Evolutionary conservation across 2,797 vertebrate species (phyloP).

Genomic region (Molothrus ater): DNA sequence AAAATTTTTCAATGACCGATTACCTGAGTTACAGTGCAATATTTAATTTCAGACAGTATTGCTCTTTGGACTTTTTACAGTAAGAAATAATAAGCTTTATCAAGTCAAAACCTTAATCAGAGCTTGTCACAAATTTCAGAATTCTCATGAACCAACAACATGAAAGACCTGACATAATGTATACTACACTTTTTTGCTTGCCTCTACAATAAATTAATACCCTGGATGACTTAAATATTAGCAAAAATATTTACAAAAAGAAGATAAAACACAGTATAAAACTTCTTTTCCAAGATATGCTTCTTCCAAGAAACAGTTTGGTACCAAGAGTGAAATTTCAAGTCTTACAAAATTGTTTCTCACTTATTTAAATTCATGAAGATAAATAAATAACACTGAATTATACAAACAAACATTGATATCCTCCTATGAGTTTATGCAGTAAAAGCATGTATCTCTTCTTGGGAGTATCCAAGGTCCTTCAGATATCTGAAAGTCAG

Average conservation of each 20-base stretch:
- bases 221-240: conserved; percentile 52
- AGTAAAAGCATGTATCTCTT: conserved; percentile 86
- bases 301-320: conserved; percentile 63
- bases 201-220: conserved; percentile 54
- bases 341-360: conserved; percentile 68
- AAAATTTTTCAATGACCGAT: conserved; percentile 36
- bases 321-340: conserved; percentile 62
- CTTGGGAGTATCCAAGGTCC: conserved; percentile 85
- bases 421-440: conserved; percentile 73
- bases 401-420: conserved; percentile 8
- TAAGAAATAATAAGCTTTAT: conserved; percentile 69
- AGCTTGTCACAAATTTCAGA: conserved; percentile 11
- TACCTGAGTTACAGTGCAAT: conserved; percentile 78
- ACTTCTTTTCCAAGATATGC: conserved; percentile 14
- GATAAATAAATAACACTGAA: conserved; percentile 57
- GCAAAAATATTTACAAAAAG: conserved; percentile 74
- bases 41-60: conserved; percentile 72
- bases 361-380: conserved; percentile 47
- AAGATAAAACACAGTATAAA: conserved; percentile 73
- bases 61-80: conserved; percentile 68
- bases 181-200: conserved; percentile 2
- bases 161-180: background rate
- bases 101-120: conserved; percentile 53
- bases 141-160: background rate
- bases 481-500: conserved; percentile 82